Conservation (phyloP, 2,113 vertebrate species). For the Marcusenius ussheri region DNA sequence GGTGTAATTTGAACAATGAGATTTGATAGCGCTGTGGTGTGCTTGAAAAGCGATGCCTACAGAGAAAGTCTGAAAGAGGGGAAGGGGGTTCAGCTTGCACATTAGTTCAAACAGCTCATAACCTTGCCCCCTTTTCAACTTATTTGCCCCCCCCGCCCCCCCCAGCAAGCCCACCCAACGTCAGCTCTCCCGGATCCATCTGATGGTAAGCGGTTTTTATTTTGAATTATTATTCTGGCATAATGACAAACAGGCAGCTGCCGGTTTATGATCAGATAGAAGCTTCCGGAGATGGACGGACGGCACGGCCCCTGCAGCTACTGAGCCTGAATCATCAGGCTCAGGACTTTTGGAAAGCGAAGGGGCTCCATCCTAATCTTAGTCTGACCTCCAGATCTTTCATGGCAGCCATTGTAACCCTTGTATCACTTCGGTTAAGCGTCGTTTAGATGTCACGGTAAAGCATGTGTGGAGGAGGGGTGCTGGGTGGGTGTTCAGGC, state of each 20-base stretch:
- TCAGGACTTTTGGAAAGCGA: neutral
- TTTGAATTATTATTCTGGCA: neutral
- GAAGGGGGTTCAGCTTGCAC: neutral
- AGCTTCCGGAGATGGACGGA: conserved; percentile 1
- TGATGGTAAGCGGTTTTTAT: neutral
- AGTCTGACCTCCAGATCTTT: neutral
- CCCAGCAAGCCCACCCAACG: neutral
- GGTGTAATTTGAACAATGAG: neutral
- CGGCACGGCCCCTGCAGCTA: neutral
- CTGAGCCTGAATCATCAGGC: no score
- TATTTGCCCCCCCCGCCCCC: neutral
- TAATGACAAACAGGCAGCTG: conserved; percentile 22
- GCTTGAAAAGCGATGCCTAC: neutral
- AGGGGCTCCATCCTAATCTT: neutral
- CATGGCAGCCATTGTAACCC: neutral
- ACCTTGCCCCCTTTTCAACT: neutral
- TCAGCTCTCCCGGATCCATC: neutral
- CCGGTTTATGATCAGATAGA: conserved; percentile 18
- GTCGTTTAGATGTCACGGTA: neutral
- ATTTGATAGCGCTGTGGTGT: neutral
- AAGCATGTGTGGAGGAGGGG: no score
- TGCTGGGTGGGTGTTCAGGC: neutral
- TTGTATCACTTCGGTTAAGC: neutral
- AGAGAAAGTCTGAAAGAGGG: neutral
- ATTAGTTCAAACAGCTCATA: neutral